Conservation (phyloP, 2,888 invertebrate species). For the Dynastes tityus region DNA sequence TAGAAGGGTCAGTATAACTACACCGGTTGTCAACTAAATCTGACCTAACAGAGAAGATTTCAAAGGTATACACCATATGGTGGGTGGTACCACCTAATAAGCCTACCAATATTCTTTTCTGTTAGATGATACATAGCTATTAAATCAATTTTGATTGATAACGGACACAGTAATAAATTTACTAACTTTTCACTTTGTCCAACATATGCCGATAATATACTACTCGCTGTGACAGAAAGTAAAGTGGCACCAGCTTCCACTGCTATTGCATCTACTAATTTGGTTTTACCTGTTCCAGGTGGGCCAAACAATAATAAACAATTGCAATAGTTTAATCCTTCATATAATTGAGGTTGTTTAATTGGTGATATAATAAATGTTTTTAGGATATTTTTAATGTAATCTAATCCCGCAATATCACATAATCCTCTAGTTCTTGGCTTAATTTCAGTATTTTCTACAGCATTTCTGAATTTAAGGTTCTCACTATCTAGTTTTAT, state of each 20-base stretch:
- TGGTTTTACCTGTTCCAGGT: slow-evolving; percentile 72
- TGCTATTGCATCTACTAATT: slow-evolving; percentile 68
- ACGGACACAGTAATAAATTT: background rate
- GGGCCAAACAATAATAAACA: slow-evolving; percentile 73
- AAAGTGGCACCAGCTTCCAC: slow-evolving; percentile 72
- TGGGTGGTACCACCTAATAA: too few species aligned
- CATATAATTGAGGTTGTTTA: slow-evolving; percentile 73
- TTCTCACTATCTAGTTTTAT: background rate
- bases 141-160: too few species aligned
- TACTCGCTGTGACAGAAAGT: slow-evolving; percentile 72
- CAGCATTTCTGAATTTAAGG: slow-evolving; percentile 15
- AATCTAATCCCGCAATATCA: slow-evolving; percentile 72
- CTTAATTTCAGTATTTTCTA: slow-evolving; percentile 57
- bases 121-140: too few species aligned
- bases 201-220: slow-evolving; percentile 73
- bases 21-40: too few species aligned
- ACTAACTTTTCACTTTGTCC: slow-evolving; percentile 75
- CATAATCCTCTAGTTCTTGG: slow-evolving; percentile 66
- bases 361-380: slow-evolving; percentile 72
- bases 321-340: slow-evolving; percentile 69
- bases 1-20: too few species aligned
- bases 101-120: too few species aligned
- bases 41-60: too few species aligned
- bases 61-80: too few species aligned
- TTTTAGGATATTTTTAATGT: slow-evolving; percentile 71